phyloP scores from a whole-genome alignment of 2,113 vertebrate genomes.

The Pollimyrus isidori region DNA sequence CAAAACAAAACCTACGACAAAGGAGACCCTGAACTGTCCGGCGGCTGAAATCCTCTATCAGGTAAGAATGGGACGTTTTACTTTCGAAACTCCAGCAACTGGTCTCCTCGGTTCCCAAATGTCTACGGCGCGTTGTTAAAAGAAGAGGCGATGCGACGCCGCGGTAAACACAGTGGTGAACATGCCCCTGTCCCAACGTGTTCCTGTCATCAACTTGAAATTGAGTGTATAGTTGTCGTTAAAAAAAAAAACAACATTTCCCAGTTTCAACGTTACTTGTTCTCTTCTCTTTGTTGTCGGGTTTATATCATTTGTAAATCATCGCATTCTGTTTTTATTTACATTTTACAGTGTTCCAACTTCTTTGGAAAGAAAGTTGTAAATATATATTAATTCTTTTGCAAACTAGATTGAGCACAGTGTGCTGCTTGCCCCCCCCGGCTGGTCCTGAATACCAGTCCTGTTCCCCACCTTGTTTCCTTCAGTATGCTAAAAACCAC shows the following conservation, averaged over 20 bases:
- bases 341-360: background rate
- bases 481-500: background rate
- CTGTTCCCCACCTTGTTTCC: background rate
- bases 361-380: background rate
- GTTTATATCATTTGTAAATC: background rate
- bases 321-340: background rate
- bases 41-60: background rate
- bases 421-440: background rate
- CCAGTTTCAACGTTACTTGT: background rate
- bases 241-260: background rate
- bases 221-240: background rate
- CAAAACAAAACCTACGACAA: background rate
- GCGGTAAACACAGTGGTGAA: background rate
- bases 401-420: background rate
- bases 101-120: background rate
- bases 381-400: background rate
- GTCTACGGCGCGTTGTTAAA: background rate
- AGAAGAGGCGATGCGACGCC: background rate
- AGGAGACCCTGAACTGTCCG: background rate
- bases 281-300: background rate
- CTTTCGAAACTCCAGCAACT: background rate
- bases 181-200: background rate
- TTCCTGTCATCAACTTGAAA: background rate
- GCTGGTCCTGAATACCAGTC: background rate
- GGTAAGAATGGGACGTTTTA: background rate